Conservation (phyloP, 2,888 invertebrate genomes). For the Sphinx pinastri region DNA sequence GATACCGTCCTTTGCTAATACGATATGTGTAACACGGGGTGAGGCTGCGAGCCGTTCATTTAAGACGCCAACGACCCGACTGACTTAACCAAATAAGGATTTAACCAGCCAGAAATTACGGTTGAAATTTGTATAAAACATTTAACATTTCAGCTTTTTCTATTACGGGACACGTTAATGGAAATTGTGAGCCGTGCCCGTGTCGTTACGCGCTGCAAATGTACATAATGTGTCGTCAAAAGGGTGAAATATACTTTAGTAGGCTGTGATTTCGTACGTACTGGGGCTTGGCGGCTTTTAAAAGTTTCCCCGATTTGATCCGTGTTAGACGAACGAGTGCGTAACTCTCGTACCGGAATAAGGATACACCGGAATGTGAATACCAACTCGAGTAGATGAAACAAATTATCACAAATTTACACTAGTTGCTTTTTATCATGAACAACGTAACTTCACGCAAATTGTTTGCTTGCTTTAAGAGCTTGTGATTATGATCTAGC, state of each 20-base stretch:
- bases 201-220: slow-evolving; percentile 82
- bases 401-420: slow-evolving; percentile 9
- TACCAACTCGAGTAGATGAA: slow-evolving; percentile 1
- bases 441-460: background rate
- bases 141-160: slow-evolving; percentile 65
- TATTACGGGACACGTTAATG: slow-evolving; percentile 68
- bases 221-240: slow-evolving; percentile 83
- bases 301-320: slow-evolving; percentile 71
- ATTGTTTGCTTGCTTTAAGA: background rate
- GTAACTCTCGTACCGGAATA: slow-evolving; percentile 43
- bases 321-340: slow-evolving; percentile 57
- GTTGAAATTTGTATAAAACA: slow-evolving; percentile 51
- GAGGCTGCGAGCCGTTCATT: slow-evolving; percentile 58
- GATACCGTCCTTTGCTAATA: slow-evolving; percentile 82
- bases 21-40: slow-evolving; percentile 80
- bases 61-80: slow-evolving; percentile 39
- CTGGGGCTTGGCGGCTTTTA: slow-evolving; percentile 68
- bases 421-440: slow-evolving; percentile 1
- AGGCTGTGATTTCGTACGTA: slow-evolving; percentile 76
- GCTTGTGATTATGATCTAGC: too few species aligned
- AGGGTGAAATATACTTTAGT: slow-evolving; percentile 82
- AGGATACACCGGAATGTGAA: slow-evolving; percentile 29
- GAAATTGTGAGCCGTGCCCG: slow-evolving; percentile 82
- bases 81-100: slow-evolving; percentile 6
- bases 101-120: slow-evolving; percentile 41